Evolutionary conservation across 2,888 invertebrate genomes (phyloP), one percentile per base, ranked within the genome.

Genomic region (Rhagonycha fulva): DNA sequence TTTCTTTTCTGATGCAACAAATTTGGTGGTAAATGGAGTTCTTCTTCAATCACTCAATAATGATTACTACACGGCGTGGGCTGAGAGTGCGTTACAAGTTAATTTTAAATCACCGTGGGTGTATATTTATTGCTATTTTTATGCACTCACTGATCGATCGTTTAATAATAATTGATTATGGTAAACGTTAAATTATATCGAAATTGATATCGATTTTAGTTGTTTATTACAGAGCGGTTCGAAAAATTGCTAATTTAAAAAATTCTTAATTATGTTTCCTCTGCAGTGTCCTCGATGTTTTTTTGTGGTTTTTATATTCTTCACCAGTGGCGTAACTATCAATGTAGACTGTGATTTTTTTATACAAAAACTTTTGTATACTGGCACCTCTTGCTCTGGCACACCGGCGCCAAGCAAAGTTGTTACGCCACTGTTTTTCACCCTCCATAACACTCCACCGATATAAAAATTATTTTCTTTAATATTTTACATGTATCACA

Each of bases 161-260:
- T 60, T 66, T 66, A 66, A 24, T 24, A 66, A 66, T 66, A 66
- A 66, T 66, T 66, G 63, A 71, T 75, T 71, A 75, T 60, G 14
- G 67, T 70, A 68, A 47, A 75, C 70, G 70, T 75, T 70, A 75
- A 68, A 78, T 79, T 75, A 77, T 78, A 77, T 72, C 66, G 78
- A 78, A 78, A 77, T 72, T 74, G 75, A 70, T 61, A 75, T 77
- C 77, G 76, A 76, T 78, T 76, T 76, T 72, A 72, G 66, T 60
- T 63, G 23, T 73, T 68, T 76, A 80, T 80, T 80, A 80, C 74
- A 80, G 74, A 68, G 76, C 80, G 79, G 78, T 72, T 62, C 61
- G 47, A 47, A 47, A 47, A 47, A 47, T 47, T 47, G 47, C n/a
- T 47, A 47, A 47, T 47, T 47, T 47, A 47, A 47, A 47, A 47